Percentiles rank a stretch among this genome's conserved stretches.
phyloP scores from a whole-genome alignment of 1,140 invertebrate species.

The Eriocheir sinensis region DNA sequence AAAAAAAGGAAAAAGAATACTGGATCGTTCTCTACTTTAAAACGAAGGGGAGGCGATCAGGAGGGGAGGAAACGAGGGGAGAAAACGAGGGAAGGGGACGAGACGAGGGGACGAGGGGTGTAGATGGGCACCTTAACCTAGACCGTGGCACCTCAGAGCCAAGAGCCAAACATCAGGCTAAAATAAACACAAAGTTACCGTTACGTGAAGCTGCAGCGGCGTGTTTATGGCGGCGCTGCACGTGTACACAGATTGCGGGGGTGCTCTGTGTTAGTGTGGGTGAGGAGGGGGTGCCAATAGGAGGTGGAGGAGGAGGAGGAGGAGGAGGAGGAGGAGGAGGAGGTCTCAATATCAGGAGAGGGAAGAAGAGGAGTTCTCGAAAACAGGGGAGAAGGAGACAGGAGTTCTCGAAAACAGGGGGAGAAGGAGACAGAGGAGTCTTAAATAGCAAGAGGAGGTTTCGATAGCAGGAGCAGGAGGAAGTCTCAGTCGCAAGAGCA shows the following conservation, averaged over 20 bases:
- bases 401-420: too few relatives aligned
- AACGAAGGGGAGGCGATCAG: too few relatives aligned
- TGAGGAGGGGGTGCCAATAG: background rate
- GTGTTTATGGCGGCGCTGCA: background rate
- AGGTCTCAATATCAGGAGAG: background rate
- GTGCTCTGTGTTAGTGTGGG: background rate
- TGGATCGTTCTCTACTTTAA: too few relatives aligned
- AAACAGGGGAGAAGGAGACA: too few relatives aligned
- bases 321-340: too few relatives aligned
- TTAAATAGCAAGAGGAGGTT: too few relatives aligned
- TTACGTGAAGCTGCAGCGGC: background rate
- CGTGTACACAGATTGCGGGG: background rate
- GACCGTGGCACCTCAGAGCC: background rate
- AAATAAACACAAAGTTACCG: background rate
- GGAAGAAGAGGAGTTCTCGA: background rate
- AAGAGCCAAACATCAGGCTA: background rate
- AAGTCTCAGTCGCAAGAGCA: background rate
- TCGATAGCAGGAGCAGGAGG: too few relatives aligned
- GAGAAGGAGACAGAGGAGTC: too few relatives aligned
- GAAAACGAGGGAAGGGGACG: background rate
- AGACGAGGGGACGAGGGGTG: background rate
- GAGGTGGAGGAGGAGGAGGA: background rate
- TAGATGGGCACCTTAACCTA: background rate
- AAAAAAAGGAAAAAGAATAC: background rate
- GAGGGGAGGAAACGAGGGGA: too few relatives aligned